These are phyloP conservation scores for Callithrix jacchus DNA, from an alignment of 2,113 vertebrate species.

Conservation along the genomic window DNA sequence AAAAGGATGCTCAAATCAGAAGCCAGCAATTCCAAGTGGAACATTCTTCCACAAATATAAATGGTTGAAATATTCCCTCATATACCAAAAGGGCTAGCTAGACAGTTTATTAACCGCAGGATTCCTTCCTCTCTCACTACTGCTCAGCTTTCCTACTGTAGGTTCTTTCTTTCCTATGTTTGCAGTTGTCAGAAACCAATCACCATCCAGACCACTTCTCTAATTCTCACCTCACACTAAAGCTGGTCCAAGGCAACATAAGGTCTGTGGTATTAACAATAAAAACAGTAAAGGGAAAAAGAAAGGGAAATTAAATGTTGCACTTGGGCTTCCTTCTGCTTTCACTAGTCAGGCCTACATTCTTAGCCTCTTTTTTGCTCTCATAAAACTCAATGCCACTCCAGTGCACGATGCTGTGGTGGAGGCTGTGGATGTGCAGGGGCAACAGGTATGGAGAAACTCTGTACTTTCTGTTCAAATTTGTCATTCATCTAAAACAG, in stretches of 20 bases:
- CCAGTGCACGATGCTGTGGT: fast-evolving
- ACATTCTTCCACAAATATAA: conserved; percentile 39
- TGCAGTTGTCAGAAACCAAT: not conserved
- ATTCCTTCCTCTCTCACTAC: not conserved
- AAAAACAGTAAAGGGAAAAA: not conserved
- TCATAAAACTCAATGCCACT: not conserved
- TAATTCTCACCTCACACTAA: conserved; percentile 6
- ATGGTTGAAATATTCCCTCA: not conserved
- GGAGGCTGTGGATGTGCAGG: not conserved
- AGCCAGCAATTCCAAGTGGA: conserved; percentile 44
- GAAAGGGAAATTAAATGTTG: not conserved
- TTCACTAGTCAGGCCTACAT: not conserved
- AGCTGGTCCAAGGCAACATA: not conserved
- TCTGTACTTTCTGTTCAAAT: not conserved
- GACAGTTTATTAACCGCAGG: not conserved
- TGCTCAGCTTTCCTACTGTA: not conserved
- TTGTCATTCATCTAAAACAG: not conserved
- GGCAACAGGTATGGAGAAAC: not conserved
- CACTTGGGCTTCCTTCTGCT: not conserved
- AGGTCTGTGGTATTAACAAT: not conserved
- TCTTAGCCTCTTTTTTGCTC: not conserved
- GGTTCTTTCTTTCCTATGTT: not conserved
- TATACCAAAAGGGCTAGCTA: not conserved
- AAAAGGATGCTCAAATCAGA: conserved; percentile 36
- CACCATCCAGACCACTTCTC: not conserved